These are phyloP conservation scores for Strigops habroptila DNA, from an alignment of 2,113 vertebrate genomes.

Conservation along the genomic window DNA sequence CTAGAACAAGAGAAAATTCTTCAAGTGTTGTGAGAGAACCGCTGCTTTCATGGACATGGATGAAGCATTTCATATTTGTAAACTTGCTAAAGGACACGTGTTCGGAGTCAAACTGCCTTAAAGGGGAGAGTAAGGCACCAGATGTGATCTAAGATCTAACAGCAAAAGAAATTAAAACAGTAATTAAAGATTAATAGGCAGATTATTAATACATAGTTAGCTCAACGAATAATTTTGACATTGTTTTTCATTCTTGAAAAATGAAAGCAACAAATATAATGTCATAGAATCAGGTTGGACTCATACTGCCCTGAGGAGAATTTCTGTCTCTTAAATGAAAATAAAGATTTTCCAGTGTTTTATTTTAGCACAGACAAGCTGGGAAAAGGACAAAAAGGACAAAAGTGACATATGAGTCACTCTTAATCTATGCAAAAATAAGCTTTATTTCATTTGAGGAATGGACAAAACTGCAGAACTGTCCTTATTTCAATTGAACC, in stretches of 20 bases:
- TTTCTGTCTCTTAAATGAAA: not conserved
- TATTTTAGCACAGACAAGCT: not conserved
- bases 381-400: not conserved
- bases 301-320: not conserved
- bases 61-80: not conserved
- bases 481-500: not conserved
- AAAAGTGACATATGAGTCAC: not conserved
- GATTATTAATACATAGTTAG: not conserved
- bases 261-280: not conserved
- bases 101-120: not conserved
- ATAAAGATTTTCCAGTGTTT: not conserved
- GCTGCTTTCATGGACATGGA: not conserved
- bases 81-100: not conserved
- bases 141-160: not conserved
- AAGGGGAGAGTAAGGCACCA: not conserved
- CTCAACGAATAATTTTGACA: not conserved
- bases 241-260: not conserved
- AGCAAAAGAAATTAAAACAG: not conserved
- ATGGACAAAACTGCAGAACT: not conserved
- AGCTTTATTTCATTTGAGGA: not conserved
- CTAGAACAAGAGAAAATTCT: not conserved
- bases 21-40: not conserved
- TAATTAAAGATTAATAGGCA: not conserved
- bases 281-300: not conserved
- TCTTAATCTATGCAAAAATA: not conserved